phyloP scores from a whole-genome alignment of 2,888 invertebrate species.

The Cryptocheilus praepositus region DNA sequence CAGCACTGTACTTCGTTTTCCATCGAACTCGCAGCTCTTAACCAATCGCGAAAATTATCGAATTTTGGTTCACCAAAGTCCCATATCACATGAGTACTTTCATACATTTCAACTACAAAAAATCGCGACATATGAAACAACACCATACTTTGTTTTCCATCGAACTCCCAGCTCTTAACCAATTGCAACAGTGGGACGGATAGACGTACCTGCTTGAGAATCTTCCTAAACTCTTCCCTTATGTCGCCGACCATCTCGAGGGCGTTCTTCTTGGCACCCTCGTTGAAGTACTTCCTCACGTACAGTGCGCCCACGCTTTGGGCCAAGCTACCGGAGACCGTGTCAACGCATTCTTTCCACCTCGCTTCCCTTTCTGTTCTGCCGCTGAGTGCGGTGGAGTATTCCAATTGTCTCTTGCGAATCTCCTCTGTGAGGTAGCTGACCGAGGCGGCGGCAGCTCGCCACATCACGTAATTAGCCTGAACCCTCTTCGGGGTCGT shows the following conservation, averaged over 20 bases:
- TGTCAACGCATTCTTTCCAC: constrained; percentile 94
- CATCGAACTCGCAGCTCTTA: too few relatives aligned
- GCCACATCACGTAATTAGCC: constrained; percentile 96
- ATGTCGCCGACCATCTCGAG: constrained; percentile 93
- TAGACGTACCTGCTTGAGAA: constrained; percentile 79
- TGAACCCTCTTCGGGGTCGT: constrained; percentile 81
- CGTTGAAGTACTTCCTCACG: constrained; percentile 90
- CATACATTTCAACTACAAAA: too few relatives aligned
- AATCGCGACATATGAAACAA: too few relatives aligned
- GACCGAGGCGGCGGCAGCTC: constrained; percentile 88
- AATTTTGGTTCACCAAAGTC: too few relatives aligned
- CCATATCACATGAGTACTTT: too few relatives aligned
- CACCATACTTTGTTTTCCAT: too few relatives aligned
- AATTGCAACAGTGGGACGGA: too few relatives aligned
- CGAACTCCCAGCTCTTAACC: too few relatives aligned
- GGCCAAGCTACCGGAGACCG: constrained; percentile 84
- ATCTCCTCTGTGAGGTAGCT: constrained; percentile 88
- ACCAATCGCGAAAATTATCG: too few relatives aligned
- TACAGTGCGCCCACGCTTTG: constrained; percentile 90
- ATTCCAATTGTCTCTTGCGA: constrained; percentile 86
- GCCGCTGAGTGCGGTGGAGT: constrained; percentile 88
- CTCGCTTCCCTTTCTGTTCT: constrained; percentile 89
- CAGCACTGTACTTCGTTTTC: too few relatives aligned
- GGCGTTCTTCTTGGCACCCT: constrained; percentile 88
- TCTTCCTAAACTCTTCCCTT: constrained; percentile 86